Evolutionary conservation across 1,140 invertebrate genomes (phyloP), one percentile per base, ranked within the genome.

Genomic region (Drosophila murphyi): DNA sequence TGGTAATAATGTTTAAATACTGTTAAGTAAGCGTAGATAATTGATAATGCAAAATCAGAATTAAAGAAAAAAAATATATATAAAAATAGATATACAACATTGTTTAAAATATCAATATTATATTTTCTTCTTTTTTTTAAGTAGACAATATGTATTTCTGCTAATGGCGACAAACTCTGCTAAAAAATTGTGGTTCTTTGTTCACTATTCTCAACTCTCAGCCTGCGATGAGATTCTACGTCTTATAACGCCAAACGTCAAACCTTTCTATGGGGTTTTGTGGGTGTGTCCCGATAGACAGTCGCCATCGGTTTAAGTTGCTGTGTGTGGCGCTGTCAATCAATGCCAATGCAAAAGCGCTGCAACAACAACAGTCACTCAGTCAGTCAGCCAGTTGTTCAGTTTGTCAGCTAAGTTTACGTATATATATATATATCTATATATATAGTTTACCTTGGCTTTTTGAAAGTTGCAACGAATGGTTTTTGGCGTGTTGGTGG

Each of bases 321-420:
- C 62, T 78, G 75, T 76, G 75, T 76, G 78, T 69, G 78, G 78
- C 65, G 70, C 78, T 78, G 78, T 77, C 77, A 80, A 77, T 80
- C 74, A 80, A 61, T 69, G 63, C 72, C 76, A 61, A 75, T 48
- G 48, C 61, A 61, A 51, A 51, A 72, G 34, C 51, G 50, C 39
- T 5, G 47, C 56, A 65, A 28, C 69, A 59, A 60, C 37, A 63
- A 51, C 45, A 56, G 60, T 6, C 34, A 57, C 39, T 54, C 69
- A 60, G 48, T 39, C 55, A 57, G 48, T 59, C 39, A 57, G 56
- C 56, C 35, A 51, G 60, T 52, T 31, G 34, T 20, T 61, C 47
- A 32, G 47, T 7, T n/a, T 20, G 20, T 20, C 20, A 51, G 31
- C 43, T 39, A 5, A 43, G 55, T 55, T 75, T 63, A 50, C 8